Base-by-base conservation (phyloP, 1,140 invertebrate genomes). In the Aricia agestis region DNA sequence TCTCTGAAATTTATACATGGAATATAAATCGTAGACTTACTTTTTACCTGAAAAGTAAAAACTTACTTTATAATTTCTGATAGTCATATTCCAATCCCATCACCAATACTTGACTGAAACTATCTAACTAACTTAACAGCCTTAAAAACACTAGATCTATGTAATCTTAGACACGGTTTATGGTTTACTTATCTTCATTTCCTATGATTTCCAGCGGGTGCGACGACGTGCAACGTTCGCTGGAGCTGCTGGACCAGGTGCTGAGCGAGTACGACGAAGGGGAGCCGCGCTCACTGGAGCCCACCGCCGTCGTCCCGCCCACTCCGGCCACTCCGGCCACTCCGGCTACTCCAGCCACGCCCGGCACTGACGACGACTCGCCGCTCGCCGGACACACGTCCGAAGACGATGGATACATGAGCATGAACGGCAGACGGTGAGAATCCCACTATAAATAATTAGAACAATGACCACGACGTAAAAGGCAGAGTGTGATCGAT, bases 341-440 rank as follows among this genome's bases (percentile, higher is more conserved):
- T 76, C 91, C 86, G 73, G 91, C 92, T 80, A 93, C 91, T 76
- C 92, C 83, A 79, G 92, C 82, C 65, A 85, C 82, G 13, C 85
- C 85, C 15, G 92, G 82, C 82, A 91, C 85, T 32, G 94, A 95
- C 92, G 95, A 95, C 90, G 95, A 94, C 83, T 94, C 95, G 82
- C 95, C 94, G 79, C 93, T 94, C 92, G 93, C 93, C 83, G 95
- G 94, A 74, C 95, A 96, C 86, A 95, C 96, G 85, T 96, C 96
- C 57, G 96, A 97, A 87, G 96, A 97, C 93, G 96, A 97, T 94
- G 96, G 96, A 86, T 97, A 97, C 90, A 96, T 97, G 95, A 96
- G 95, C 91, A 96, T 97, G 93, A 97, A 96, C 94, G 96, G 96
- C 75, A 94, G 95, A 85, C 94, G 95, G 92, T 93, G 75, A 78